These are phyloP conservation scores for Sebastes vulpes DNA, from an alignment of 2,797 vertebrate genomes.

Conservation along the genomic window DNA sequence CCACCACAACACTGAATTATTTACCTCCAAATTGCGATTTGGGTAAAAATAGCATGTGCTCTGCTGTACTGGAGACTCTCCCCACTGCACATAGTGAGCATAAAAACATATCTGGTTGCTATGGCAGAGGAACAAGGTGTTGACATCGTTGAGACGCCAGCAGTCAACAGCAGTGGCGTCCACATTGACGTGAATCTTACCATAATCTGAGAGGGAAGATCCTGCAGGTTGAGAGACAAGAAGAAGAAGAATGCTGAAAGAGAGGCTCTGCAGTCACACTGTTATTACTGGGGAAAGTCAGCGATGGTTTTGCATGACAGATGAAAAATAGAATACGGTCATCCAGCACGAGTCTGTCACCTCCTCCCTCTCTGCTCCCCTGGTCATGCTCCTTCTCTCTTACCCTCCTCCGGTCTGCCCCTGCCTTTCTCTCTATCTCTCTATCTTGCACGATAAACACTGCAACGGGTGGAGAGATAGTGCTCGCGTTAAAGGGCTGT, in stretches of 20 bases:
- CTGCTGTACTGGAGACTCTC: not conserved
- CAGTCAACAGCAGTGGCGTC: not conserved
- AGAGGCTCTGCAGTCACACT: conserved; percentile 40
- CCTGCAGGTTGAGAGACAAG: conserved; percentile 42
- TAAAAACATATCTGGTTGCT: conserved; percentile 16
- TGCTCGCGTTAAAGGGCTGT: conserved; percentile 36
- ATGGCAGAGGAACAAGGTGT: conserved; percentile 31
- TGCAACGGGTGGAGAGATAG: conserved; percentile 35
- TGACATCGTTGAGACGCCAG: conserved; percentile 32
- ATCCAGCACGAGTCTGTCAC: conserved; percentile 51
- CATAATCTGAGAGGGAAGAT: conserved; percentile 61
- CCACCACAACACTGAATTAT: conserved; percentile 70
- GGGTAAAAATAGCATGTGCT: conserved; percentile 68
- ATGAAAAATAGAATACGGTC: conserved; percentile 39
- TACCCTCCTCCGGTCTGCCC: conserved; percentile 3
- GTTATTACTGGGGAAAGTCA: conserved; percentile 45
- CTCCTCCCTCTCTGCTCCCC: conserved; percentile 38
- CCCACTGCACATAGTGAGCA: conserved; percentile 2
- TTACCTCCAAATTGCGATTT: conserved; percentile 57
- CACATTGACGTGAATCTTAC: conserved; percentile 63
- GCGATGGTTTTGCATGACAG: conserved; percentile 53
- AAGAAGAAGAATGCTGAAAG: not conserved
- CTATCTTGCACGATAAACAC: conserved; percentile 56
- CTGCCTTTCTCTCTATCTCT: conserved; percentile 5
- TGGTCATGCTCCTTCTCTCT: conserved; percentile 29